phyloP scores from a whole-genome alignment of 2,888 invertebrate species.

The Epinotia ramella region DNA sequence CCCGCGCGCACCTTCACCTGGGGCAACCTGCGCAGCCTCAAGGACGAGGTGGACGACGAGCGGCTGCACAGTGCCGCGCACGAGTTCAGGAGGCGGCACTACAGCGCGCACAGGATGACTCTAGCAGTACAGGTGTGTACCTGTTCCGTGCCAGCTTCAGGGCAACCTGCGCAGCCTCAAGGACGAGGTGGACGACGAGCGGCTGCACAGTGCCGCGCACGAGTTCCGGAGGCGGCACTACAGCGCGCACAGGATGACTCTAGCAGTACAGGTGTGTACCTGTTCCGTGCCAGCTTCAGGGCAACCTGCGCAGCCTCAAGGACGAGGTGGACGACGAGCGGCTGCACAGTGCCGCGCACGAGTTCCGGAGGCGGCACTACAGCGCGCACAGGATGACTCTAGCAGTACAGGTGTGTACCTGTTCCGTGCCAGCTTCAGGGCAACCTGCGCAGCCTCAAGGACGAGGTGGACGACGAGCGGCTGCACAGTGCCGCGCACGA shows the following conservation, averaged over 20 bases:
- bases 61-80: constrained; percentile 89
- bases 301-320: background rate
- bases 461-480: background rate
- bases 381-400: constrained; percentile 95
- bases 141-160: constrained; percentile 77
- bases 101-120: constrained; percentile 95
- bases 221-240: constrained; percentile 92
- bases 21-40: constrained; percentile 92
- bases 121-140: constrained; percentile 89
- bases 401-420: constrained; percentile 74
- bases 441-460: background rate
- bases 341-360: constrained; percentile 89
- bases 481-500: background rate
- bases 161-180: constrained; percentile 91
- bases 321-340: constrained; percentile 73
- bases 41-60: constrained; percentile 86
- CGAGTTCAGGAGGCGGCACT: constrained; percentile 90
- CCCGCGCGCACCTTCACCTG: constrained; percentile 92
- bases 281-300: background rate
- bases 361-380: constrained; percentile 91
- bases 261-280: constrained; percentile 89
- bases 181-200: constrained; percentile 86
- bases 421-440: background rate
- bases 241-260: constrained; percentile 94
- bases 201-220: constrained; percentile 88